Percentiles rank a stretch among this genome's conserved stretches.
phyloP scores from a whole-genome alignment of 2,888 invertebrate genomes.

The Archaeoteleia sp. region DNA sequence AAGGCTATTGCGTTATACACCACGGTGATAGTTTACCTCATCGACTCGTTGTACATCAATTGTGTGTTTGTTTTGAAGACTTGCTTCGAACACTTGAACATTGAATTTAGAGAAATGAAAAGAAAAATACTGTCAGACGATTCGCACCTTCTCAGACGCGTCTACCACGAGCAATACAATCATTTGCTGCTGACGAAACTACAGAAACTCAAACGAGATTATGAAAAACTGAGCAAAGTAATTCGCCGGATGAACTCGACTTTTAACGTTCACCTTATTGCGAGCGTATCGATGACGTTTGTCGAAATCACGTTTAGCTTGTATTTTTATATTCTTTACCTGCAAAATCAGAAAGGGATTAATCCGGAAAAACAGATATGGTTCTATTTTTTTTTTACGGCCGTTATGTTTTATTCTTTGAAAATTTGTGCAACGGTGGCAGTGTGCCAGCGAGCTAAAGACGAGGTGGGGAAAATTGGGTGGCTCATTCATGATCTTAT shows the following conservation, averaged over 20 bases:
- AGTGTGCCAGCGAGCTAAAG: slow-evolving; percentile 59
- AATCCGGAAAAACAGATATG: slow-evolving; percentile 61
- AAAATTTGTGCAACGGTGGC: slow-evolving; percentile 57
- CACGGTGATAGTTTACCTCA: slow-evolving; percentile 54
- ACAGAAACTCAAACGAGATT: slow-evolving; percentile 56
- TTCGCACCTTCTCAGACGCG: slow-evolving; percentile 62
- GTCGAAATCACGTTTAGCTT: slow-evolving; percentile 63
- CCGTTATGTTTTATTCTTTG: slow-evolving; percentile 57
- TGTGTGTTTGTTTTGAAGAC: slow-evolving; percentile 57
- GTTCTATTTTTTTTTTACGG: slow-evolving; percentile 60
- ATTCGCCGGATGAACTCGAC: slow-evolving; percentile 56
- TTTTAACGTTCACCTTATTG: slow-evolving; percentile 59
- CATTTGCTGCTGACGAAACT: slow-evolving; percentile 55
- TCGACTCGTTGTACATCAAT: slow-evolving; percentile 59
- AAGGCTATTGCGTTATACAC: slow-evolving; percentile 47
- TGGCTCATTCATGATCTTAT: slow-evolving; percentile 60
- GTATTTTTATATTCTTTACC: slow-evolving; percentile 61
- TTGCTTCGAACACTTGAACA: slow-evolving; percentile 58
- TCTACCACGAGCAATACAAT: slow-evolving; percentile 60
- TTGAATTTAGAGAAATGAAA: slow-evolving; percentile 54
- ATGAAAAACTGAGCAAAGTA: slow-evolving; percentile 57
- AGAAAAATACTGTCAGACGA: slow-evolving; percentile 55
- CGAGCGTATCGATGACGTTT: slow-evolving; percentile 59
- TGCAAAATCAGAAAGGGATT: slow-evolving; percentile 41
- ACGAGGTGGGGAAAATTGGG: slow-evolving; percentile 58